Base-by-base conservation (phyloP, 2,797 vertebrate genomes). In the Neopelma chrysocephalum region DNA sequence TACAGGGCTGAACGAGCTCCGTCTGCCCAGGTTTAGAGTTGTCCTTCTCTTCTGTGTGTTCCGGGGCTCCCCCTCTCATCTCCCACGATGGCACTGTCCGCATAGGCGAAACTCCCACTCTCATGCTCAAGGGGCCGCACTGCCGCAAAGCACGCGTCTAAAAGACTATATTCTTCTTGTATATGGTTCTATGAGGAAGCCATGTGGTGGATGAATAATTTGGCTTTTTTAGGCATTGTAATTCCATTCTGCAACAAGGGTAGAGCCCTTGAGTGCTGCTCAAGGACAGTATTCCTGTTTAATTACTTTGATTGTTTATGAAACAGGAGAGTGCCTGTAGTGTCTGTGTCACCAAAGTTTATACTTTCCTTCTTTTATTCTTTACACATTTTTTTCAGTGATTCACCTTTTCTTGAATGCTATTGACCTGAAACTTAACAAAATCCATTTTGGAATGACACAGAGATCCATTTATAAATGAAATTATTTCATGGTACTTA, bases 391-490 rank as follows among this genome's bases (percentile, higher is more conserved):
- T 93, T 93, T 79, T 91, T 78, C 76, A 87, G 36, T 32, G 31
- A 77, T 86, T 69, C 23, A 42, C 77, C 40, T 93, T 78, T 89
- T 87, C 62, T 79, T 87, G 34, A 84, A 82, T 72, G 50, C 9
- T 80, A 20, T 17, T 95, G 79, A 82, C 60, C 76, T 95, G 42
- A 87, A 79, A 73, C 54, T 51, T 87, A 62, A 85, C 68, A 78
- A 68, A 48, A 82, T 77, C 87, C 65, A 29, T 87, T 96, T 82
- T 87, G 56, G 31, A 95, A 84, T 58, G 48, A 32, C 58, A 62
- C 27, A 62, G 57, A 78, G 27, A 91, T 96, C 47, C 57, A 84
- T 89, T 91, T 93, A 89, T 48, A 91, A 96, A 90, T 92, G 6
- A 91, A 96, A 85, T 69, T 38, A 88, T 94, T 93, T 90, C 23